These are phyloP conservation scores for Chondrosia reniformis DNA, from an alignment of 37 sponge, comb jelly and placozoan species.

Conservation along the genomic window DNA sequence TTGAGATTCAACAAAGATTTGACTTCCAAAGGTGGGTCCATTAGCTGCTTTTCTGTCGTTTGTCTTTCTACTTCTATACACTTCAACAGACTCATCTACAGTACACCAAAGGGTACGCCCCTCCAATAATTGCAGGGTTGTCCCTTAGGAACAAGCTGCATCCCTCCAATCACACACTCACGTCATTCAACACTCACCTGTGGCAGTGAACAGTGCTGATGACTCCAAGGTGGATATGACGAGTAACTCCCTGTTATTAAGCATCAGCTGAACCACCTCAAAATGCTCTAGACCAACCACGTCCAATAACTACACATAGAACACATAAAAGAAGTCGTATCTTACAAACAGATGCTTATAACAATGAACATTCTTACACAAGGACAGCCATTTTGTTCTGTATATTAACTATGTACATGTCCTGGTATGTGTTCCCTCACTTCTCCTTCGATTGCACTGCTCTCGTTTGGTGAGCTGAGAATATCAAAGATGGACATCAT, in stretches of 20 bases:
- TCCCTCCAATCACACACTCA: not conserved
- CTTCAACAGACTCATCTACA: not conserved
- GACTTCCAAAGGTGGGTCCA: not conserved
- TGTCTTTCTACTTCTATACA: not conserved
- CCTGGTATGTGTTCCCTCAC: constrained; percentile 30
- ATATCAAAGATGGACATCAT: constrained; percentile 53
- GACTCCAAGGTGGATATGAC: constrained; percentile 52
- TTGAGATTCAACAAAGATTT: constrained; percentile 47
- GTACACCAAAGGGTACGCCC: not conserved
- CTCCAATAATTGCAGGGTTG: not conserved
- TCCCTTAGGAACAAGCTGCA: not conserved
- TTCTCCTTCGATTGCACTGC: constrained; percentile 44
- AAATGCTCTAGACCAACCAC: constrained; percentile 77
- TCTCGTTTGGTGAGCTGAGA: constrained; percentile 43
- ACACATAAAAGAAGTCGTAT: not conserved
- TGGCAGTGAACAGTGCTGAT: not conserved
- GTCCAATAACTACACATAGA: constrained; percentile 27
- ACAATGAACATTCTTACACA: no score
- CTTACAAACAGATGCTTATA: not conserved
- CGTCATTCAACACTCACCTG: not conserved
- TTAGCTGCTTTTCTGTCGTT: not conserved
- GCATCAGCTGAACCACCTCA: constrained; percentile 78
- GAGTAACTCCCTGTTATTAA: constrained; percentile 48
- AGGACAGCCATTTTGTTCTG: no score
- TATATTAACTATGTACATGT: no score